These are phyloP conservation scores for Erynnis tages DNA, from an alignment of 2,888 invertebrate genomes.

Conservation along the genomic window DNA sequence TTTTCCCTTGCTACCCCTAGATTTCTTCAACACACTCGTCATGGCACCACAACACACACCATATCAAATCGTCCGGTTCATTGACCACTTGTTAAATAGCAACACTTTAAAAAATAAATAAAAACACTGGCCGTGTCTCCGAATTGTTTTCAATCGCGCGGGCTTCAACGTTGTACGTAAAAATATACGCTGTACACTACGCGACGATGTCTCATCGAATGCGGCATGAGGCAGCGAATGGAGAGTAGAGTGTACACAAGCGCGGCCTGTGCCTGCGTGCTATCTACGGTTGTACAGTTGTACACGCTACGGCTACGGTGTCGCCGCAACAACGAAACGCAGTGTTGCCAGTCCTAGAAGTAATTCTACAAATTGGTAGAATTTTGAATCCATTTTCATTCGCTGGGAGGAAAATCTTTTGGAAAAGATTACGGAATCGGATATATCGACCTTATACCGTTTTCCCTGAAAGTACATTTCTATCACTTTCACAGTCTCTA, in stretches of 20 bases:
- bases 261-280: too few species aligned
- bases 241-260: too few species aligned
- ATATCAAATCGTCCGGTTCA: conserved; percentile 25
- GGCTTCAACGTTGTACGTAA: conserved; percentile 10
- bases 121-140: conserved; percentile 1
- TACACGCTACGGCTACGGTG: conserved; percentile 28
- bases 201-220: conserved; percentile 31
- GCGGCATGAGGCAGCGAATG: conserved; percentile 25
- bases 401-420: too few species aligned
- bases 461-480: too few species aligned
- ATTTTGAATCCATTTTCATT: conserved; percentile 10
- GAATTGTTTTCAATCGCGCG: conserved; percentile 16
- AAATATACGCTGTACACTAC: conserved; percentile 25
- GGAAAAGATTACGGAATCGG: too few species aligned
- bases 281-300: conserved; percentile 3
- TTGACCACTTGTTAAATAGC: conserved; percentile 5
- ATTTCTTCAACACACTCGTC: conserved; percentile 79
- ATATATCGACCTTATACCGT: too few species aligned
- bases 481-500: too few species aligned
- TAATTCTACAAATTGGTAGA: conserved; percentile 31
- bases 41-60: conserved; percentile 68
- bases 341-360: conserved; percentile 33
- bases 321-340: conserved; percentile 34
- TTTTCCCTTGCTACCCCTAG: conserved; percentile 74
- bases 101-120: conserved; percentile 7